Evolutionary conservation across 2,113 vertebrate genomes (phyloP), one percentile per base, ranked within the genome.

Genomic region (Tenrec ecaudatus): DNA sequence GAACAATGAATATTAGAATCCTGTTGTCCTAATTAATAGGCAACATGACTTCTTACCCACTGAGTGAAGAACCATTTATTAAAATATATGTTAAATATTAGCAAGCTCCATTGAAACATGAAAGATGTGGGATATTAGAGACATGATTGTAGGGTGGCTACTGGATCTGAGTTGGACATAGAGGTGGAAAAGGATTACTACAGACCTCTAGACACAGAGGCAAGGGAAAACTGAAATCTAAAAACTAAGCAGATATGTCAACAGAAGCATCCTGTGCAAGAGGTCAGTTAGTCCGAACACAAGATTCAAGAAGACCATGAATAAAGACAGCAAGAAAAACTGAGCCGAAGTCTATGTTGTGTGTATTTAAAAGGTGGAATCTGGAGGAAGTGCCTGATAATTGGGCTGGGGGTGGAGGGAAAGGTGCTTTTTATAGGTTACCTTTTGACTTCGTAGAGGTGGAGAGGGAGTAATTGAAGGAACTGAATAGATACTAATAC

Each of bases 11-110:
- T 80, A 57, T 76, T 83, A 43, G 14, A 62, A 71, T 58, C 33
- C 82, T 82, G 12, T 68, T 93, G 62, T 87, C 25, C 25, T 91
- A 60, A 89, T 87, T 53, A 90, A 40, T 62, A 86, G 15, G n/a
- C 9, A 71, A 15, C 16, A 23, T 43, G 25, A 53, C 38, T 80
- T 87, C 19, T 93, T 14, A 27, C 25, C 14, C 12, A 58, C 6
- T 27, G 20, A 84, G 53, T 82, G 33, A 0, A 88, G 53, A 69
- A 57, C 31, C 22, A 64, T 53, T 29, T 22, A 38, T 69, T 53
- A 81, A 60, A 47, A 53, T 82, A 58, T 14, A 53, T 53, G 47
- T 10, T 53, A 53, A 53, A 53, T 53, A 53, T 77, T n/a, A 77
- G 20, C 69, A 77, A 88, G 8, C 4, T 36, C 1, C n/a, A n/a